phyloP scores from a whole-genome alignment of 2,888 invertebrate species.

The Loripinus fragilis region DNA sequence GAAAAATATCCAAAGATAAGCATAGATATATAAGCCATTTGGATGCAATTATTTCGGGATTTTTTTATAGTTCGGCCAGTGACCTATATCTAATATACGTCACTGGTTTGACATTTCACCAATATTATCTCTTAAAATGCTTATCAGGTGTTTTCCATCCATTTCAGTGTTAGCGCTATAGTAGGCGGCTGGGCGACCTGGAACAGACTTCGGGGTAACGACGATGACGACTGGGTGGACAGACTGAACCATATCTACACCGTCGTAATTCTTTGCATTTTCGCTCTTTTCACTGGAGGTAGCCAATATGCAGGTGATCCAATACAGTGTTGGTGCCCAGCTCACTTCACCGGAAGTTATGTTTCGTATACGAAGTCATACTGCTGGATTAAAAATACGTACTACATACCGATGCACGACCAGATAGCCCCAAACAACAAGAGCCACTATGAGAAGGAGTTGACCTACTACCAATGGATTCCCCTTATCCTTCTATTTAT shows the following conservation, averaged over 20 bases:
- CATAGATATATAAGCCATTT: too few relatives aligned
- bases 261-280: slow-evolving; percentile 73
- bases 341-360: slow-evolving; percentile 79
- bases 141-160: too few relatives aligned
- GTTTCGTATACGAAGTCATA: slow-evolving; percentile 82
- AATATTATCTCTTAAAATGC: too few relatives aligned
- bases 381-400: slow-evolving; percentile 81
- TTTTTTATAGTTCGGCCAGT: too few relatives aligned
- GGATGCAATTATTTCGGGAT: too few relatives aligned
- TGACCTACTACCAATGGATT: slow-evolving; percentile 82
- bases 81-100: too few relatives aligned
- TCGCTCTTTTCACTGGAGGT: slow-evolving; percentile 76
- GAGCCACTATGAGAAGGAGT: slow-evolving; percentile 70
- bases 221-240: slow-evolving; percentile 78
- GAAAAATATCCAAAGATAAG: too few relatives aligned
- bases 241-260: slow-evolving; percentile 77
- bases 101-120: too few relatives aligned
- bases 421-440: slow-evolving; percentile 71
- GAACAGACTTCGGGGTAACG: slow-evolving; percentile 73
- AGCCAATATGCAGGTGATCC: slow-evolving; percentile 78
- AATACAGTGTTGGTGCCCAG: slow-evolving; percentile 79
- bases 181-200: slow-evolving; percentile 76
- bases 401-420: slow-evolving; percentile 78
- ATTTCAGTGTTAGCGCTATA: slow-evolving; percentile 70
- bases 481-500: slow-evolving; percentile 84